Evolutionary conservation across 2,888 invertebrate genomes (phyloP).

Genomic region (Syritta pipiens): DNA sequence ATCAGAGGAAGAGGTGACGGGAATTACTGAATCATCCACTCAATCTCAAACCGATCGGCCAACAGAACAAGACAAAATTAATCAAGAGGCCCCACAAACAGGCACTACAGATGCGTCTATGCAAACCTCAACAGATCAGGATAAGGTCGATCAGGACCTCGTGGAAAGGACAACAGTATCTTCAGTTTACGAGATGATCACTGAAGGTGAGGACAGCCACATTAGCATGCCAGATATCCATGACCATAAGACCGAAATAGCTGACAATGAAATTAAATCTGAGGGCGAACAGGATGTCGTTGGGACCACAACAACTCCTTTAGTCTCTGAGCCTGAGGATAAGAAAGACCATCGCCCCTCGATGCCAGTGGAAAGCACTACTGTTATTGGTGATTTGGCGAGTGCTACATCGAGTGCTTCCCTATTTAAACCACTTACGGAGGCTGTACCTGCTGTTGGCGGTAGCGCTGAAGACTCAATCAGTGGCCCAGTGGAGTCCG

Average conservation of each 20-base stretch:
- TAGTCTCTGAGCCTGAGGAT: neutral
- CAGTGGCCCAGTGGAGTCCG: neutral
- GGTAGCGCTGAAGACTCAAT: constrained; percentile 50
- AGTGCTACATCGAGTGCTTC: too few species aligned
- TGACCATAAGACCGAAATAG: constrained; percentile 40
- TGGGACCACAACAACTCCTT: constrained; percentile 26
- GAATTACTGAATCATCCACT: too few species aligned
- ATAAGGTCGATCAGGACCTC: constrained; percentile 39
- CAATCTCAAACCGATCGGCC: neutral
- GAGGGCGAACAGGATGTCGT: constrained; percentile 31
- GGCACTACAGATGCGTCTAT: constrained; percentile 30
- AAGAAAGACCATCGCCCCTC: constrained; percentile 3
- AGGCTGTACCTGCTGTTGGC: constrained; percentile 27
- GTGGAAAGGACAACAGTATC: constrained; percentile 10
- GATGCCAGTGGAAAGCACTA: constrained; percentile 1
- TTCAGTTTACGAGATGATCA: constrained; percentile 44
- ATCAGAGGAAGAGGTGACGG: too few species aligned
- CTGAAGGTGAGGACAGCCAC: constrained; percentile 33
- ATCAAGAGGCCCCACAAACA: constrained; percentile 28
- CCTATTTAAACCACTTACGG: too few species aligned
- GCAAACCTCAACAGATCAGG: constrained; percentile 43
- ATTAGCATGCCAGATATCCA: constrained; percentile 36
- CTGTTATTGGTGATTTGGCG: neutral
- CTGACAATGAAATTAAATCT: constrained; percentile 34
- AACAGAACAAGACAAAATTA: constrained; percentile 23